Percentiles rank a stretch among this genome's conserved stretches.
Conservation (phyloP, 2,888 invertebrate species). For the Sympetrum striolatum region DNA sequence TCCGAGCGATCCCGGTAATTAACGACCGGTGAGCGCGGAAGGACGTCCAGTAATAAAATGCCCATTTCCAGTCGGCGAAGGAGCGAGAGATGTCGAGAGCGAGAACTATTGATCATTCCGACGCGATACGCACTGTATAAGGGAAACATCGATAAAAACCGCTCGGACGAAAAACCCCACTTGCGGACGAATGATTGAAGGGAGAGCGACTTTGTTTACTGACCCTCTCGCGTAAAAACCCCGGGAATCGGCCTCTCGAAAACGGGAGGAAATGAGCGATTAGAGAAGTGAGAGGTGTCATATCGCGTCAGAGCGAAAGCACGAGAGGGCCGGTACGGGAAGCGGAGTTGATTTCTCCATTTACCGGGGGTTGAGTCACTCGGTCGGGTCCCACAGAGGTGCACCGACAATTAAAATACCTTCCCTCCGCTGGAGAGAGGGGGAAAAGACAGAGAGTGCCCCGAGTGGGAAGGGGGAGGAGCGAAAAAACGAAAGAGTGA, state of each 20-base stretch:
- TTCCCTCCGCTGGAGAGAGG: background rate
- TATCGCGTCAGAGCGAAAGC: background rate
- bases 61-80: background rate
- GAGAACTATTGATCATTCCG: background rate
- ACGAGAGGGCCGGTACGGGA: background rate
- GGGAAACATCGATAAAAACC: background rate
- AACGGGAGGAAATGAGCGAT: background rate
- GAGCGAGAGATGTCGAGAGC: background rate
- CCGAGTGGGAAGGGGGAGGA: background rate
- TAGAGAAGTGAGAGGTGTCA: background rate
- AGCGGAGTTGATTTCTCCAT: conserved; percentile 4
- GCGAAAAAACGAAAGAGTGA: background rate
- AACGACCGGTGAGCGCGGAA: background rate
- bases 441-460: too few species aligned
- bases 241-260: too few species aligned
- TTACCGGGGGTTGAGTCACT: background rate
- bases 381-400: background rate
- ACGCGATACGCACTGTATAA: background rate
- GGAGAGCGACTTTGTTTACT: background rate
- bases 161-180: background rate
- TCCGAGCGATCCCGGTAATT: background rate
- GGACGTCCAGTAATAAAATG: background rate
- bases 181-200: background rate
- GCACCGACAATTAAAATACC: conserved; percentile 19
- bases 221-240: too few species aligned